Base-by-base conservation (phyloP, 1,140 invertebrate genomes). In the Solenopsis invicta region DNA sequence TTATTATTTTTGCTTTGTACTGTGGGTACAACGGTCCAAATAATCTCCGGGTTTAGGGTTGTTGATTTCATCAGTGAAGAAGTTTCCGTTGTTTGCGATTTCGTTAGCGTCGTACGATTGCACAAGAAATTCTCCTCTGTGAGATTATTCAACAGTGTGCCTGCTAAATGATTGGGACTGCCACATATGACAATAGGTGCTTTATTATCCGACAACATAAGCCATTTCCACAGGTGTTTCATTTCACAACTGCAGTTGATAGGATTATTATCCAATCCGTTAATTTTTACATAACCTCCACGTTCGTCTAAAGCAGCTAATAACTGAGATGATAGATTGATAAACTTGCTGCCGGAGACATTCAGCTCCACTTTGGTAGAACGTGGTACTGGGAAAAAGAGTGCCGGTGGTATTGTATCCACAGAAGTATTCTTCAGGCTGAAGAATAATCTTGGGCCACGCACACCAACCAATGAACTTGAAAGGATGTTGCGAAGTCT, bases 371-470 rank as follows among this genome's bases (percentile, higher is more conserved):
- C 96, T 78, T 97, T 96, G 0, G 98, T 98, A 4, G 98, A 99
- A 91, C 98, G 96, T 1, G 98, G 98, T n/a, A 99, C 96, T 0
- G 98, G 98, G 91, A 98, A 98, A 72, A 99, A 96, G 29, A 99
- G 92, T 1, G 98, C 97, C 6, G 98, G 97, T 4, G 98, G 98
- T 84, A 99, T 95, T 0, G 96, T 95, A 45, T 96, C 96, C 2
- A 99, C 93, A 1, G 97, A 98, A 2, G 98, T 98, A 92, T 98
- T 98, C 18, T 96, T 96, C 13, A 99, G 93, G 69, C 96, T 96
- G 16, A 99, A 96, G 1, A 95, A 96, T n/a, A 99, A 96, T 12
- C 96, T 93, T 18, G 96, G 96, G 45, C 96, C 96, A 88, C 98
- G 97, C 1, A 99, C 95, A 3, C 98, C 98, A 0, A 97, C 98